Evolutionary conservation across 2,113 vertebrate species (phyloP), one percentile per base, ranked within the genome.

Genomic region (Eolophus roseicapilla): DNA sequence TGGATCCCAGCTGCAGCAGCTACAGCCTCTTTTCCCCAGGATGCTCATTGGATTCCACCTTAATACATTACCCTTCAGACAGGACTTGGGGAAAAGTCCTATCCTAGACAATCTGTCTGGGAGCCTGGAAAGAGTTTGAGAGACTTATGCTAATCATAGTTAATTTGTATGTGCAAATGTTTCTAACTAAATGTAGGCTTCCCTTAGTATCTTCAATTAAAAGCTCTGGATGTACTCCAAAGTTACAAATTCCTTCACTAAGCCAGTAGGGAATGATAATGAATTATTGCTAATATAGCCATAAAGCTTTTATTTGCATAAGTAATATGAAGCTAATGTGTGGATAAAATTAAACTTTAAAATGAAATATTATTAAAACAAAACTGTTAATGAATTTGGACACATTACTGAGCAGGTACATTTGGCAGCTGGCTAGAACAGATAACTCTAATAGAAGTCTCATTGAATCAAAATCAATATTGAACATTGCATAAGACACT

Each of bases 311-410:
- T 97, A 97, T 98, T 98, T 97, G 95, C 80, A 78, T 95, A 92
- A 95, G 96, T 96, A 95, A 98, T 98, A 97, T 28, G 88, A 93
- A 97, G 82, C 85, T 95, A 94, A 90, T 94, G 37, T 93, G 77
- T 94, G 94, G 90, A 95, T 96, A 96, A 96, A 97, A 97, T 97
- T 94, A 94, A 96, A 92, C 60, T 95, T 96, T 93, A 88, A 97
- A 96, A 91, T 93, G 90, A 97, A 97, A 96, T 97, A 95, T 86
- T 96, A 94, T 96, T 97, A 86, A 96, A 96, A 96, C 90, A 95
- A 94, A 95, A 95, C 29, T 17, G 67, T 82, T 94, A 96, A 96
- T 95, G 84, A 91, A 94, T 97, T 92, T 94, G 94, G 96, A 93
- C 80, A 68, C 43, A 31, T 96, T 95, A 92, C 27, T 29, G 81